These are phyloP conservation scores for Artemia sp. DNA, from an alignment of 2,888 invertebrate genomes.

Conservation along the genomic window DNA sequence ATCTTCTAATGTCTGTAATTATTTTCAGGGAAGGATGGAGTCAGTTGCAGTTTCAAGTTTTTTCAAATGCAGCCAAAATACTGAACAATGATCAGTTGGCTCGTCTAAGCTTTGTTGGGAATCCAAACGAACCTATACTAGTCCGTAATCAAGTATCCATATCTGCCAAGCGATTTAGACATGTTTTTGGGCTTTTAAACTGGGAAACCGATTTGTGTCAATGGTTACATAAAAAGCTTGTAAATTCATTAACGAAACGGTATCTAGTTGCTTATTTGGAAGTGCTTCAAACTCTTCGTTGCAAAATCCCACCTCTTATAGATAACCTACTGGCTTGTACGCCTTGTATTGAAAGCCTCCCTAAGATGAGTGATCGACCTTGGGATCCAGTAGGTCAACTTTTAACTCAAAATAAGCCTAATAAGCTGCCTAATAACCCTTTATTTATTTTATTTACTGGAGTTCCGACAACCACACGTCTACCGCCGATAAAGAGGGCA, in stretches of 20 bases:
- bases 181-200: conserved; percentile 47
- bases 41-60: conserved; percentile 44
- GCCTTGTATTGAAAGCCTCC: conserved; percentile 17
- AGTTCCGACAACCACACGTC: conserved; percentile 5
- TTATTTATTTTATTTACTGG: background rate
- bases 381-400: conserved; percentile 53
- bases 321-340: conserved; percentile 46
- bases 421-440: conserved; percentile 30
- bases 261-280: conserved; percentile 57
- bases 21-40: conserved; percentile 43
- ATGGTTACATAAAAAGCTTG: conserved; percentile 55
- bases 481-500: background rate
- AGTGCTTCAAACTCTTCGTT: conserved; percentile 50
- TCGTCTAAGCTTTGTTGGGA: conserved; percentile 30
- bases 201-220: conserved; percentile 56
- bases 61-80: conserved; percentile 45
- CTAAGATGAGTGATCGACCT: conserved; percentile 35
- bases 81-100: conserved; percentile 44
- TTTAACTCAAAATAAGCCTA: conserved; percentile 44
- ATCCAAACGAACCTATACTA: conserved; percentile 40
- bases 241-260: conserved; percentile 46
- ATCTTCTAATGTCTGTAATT: too few relatives aligned
- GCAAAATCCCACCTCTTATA: conserved; percentile 50
- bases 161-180: conserved; percentile 46
- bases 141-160: conserved; percentile 52